phyloP scores from a whole-genome alignment of 2,888 invertebrate genomes.

The Habrosyne pyritoides region DNA sequence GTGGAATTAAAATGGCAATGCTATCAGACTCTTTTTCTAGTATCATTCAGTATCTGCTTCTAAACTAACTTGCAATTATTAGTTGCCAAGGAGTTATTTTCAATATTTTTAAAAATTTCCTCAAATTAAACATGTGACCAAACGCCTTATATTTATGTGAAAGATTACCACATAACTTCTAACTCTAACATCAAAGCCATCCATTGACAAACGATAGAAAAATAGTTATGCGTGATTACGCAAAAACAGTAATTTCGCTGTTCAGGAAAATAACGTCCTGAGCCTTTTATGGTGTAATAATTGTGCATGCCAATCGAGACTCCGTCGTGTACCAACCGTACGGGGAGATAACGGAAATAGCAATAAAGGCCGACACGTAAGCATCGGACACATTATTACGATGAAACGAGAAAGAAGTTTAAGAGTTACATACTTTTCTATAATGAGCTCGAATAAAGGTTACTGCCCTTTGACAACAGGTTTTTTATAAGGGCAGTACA shows the following conservation, averaged over 20 bases:
- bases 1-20: too few relatives aligned
- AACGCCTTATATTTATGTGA: not conserved
- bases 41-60: too few relatives aligned
- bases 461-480: not conserved
- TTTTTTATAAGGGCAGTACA: not conserved
- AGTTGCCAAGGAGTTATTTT: too few relatives aligned
- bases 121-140: too few relatives aligned
- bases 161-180: not conserved
- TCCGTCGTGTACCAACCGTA: not conserved
- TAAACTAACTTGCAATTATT: too few relatives aligned
- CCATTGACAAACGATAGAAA: not conserved
- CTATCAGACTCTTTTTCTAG: too few relatives aligned
- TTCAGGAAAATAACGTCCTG: not conserved
- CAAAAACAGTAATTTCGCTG: not conserved
- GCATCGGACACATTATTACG: not conserved
- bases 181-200: not conserved
- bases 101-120: too few relatives aligned
- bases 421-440: not conserved
- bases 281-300: not conserved
- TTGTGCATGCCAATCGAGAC: not conserved
- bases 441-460: not conserved
- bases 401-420: not conserved
- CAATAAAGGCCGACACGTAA: not conserved
- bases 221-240: not conserved
- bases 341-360: not conserved